phyloP scores from a whole-genome alignment of 2,797 vertebrate genomes.

The Anolis apletophallus region DNA sequence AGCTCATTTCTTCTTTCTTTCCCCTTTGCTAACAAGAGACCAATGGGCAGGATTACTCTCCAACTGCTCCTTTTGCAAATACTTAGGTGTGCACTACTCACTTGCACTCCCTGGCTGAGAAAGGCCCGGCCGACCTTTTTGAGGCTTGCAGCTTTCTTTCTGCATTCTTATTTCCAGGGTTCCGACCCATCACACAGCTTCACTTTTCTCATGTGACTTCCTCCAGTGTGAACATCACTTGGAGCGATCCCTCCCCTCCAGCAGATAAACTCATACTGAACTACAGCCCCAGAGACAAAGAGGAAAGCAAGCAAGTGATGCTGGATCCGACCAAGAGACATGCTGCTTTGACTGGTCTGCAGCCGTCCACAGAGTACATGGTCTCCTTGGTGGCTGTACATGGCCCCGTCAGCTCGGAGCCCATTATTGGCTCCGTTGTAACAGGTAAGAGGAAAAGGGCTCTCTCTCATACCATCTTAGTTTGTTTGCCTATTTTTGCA shows the following conservation, averaged over 20 bases:
- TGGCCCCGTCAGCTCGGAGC: conserved; percentile 87
- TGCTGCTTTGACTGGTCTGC: conserved; percentile 84
- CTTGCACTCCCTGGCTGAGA: neutral
- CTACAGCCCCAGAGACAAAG: conserved; percentile 86
- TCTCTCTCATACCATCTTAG: neutral
- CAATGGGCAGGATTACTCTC: neutral
- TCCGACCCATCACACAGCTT: conserved; percentile 93
- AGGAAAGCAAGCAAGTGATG: conserved; percentile 86
- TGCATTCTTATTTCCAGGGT: conserved; percentile 83
- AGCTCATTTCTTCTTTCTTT: neutral
- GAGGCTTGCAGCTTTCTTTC: conserved; percentile 31
- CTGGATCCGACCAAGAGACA: conserved; percentile 90
- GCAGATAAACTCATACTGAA: conserved; percentile 91
- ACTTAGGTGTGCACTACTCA: neutral
- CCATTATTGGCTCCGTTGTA: conserved; percentile 87
- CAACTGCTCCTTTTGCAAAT: neutral
- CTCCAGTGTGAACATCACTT: conserved; percentile 89
- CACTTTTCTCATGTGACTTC: conserved; percentile 94
- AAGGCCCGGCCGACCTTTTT: neutral
- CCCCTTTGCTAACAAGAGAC: neutral
- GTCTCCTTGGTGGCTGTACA: conserved; percentile 92
- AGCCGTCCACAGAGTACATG: conserved; percentile 90
- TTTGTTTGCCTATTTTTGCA: neutral
- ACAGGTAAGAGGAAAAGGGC: conserved; percentile 83
- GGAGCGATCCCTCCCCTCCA: conserved; percentile 93